phyloP scores from a whole-genome alignment of 1,140 invertebrate species.

The Drosophila teissieri region DNA sequence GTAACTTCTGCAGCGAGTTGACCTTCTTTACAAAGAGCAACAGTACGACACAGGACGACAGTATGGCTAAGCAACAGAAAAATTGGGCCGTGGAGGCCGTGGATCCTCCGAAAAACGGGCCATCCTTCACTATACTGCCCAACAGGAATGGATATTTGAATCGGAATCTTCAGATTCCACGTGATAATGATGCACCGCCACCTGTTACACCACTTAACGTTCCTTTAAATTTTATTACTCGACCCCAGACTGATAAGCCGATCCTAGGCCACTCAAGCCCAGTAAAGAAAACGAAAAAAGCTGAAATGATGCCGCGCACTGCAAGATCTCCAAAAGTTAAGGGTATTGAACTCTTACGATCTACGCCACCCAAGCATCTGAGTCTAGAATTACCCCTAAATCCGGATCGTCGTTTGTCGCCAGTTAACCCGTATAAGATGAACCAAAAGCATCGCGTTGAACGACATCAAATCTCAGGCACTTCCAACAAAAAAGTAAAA shows the following conservation, averaged over 20 bases:
- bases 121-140: slow-evolving; percentile 5
- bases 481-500: neutral
- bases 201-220: neutral
- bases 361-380: neutral
- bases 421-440: neutral
- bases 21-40: slow-evolving; percentile 1
- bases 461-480: neutral
- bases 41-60: neutral
- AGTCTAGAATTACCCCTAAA: neutral
- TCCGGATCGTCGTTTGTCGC: neutral
- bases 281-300: neutral
- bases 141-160: neutral
- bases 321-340: neutral
- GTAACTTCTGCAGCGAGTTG: neutral
- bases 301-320: too few species aligned
- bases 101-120: slow-evolving; percentile 8
- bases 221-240: neutral
- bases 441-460: too few species aligned
- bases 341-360: slow-evolving; percentile 1
- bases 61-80: neutral
- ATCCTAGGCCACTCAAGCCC: neutral
- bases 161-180: too few species aligned
- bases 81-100: slow-evolving; percentile 34
- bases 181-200: neutral
- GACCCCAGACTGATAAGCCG: neutral